Percentiles rank a stretch among this genome's conserved stretches.
Conservation (phyloP, 2,888 invertebrate species). For the Baccha elongata region DNA sequence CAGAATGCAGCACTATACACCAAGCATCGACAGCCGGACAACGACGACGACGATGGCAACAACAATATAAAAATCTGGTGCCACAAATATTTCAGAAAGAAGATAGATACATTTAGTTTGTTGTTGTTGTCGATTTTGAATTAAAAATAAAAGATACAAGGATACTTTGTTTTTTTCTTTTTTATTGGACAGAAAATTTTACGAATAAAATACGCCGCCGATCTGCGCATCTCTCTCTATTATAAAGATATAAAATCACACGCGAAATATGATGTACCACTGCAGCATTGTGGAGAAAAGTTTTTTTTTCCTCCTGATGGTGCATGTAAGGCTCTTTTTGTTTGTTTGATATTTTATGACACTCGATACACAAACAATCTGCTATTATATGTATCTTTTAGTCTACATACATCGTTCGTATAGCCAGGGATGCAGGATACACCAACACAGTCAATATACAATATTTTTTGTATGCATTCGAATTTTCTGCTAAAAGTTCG, state of each 20-base stretch:
- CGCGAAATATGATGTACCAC: slow-evolving; percentile 69
- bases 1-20: slow-evolving; percentile 6
- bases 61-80: slow-evolving; percentile 66
- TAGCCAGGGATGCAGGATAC: not conserved
- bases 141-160: slow-evolving; percentile 41
- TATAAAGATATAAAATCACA: slow-evolving; percentile 79
- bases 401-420: slow-evolving; percentile 21
- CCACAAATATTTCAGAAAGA: slow-evolving; percentile 60
- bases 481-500: slow-evolving; percentile 14
- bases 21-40: slow-evolving; percentile 40
- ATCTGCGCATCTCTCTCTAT: slow-evolving; percentile 79
- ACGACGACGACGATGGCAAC: slow-evolving; percentile 15
- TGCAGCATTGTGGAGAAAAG: slow-evolving; percentile 50
- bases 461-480: slow-evolving; percentile 12
- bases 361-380: slow-evolving; percentile 68
- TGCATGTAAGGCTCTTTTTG: slow-evolving; percentile 25
- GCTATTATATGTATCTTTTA: slow-evolving; percentile 71
- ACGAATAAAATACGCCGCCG: slow-evolving; percentile 77
- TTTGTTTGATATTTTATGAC: slow-evolving; percentile 66
- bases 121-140: slow-evolving; percentile 27
- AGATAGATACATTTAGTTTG: slow-evolving; percentile 66
- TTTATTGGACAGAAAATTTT: slow-evolving; percentile 77
- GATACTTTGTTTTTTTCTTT: not conserved
- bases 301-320: slow-evolving; percentile 10
- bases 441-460: not conserved